Evolutionary conservation across 1,140 invertebrate species (phyloP).

Genomic region (Lepidurus apus): DNA sequence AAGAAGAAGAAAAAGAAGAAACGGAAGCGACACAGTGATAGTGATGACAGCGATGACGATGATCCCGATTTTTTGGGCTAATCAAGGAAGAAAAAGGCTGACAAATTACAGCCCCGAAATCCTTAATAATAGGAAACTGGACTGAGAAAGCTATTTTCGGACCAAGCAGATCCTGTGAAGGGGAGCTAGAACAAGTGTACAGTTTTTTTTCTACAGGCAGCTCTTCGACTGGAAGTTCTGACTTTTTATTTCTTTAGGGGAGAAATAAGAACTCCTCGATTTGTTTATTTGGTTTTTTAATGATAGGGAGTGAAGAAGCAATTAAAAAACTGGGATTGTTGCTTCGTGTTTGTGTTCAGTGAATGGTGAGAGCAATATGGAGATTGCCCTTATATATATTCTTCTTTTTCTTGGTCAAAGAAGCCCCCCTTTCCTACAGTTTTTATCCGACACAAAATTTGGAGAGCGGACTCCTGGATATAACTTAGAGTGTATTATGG

Average conservation of each 20-base stretch:
- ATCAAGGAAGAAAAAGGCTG: no score
- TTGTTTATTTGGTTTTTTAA: background rate
- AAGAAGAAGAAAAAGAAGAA: slow-evolving; percentile 64
- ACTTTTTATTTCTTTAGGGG: background rate
- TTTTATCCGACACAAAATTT: background rate
- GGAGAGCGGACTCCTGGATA: background rate
- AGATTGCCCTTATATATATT: background rate
- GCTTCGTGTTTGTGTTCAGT: background rate
- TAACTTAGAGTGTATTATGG: background rate
- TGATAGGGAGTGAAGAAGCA: background rate
- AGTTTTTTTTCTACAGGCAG: slow-evolving; percentile 9
- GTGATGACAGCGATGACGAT: slow-evolving; percentile 59
- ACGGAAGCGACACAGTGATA: slow-evolving; percentile 51
- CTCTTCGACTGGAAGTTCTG: background rate
- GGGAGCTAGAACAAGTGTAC: background rate
- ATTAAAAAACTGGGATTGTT: background rate
- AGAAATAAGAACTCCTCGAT: background rate
- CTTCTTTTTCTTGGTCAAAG: background rate
- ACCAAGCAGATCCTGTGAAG: background rate
- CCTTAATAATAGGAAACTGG: no score
- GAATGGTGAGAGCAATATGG: background rate
- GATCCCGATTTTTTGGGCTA: slow-evolving; percentile 57
- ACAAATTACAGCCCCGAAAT: no score
- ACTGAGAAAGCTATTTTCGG: background rate
- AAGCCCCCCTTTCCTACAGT: background rate